Evolutionary conservation across 2,797 vertebrate species (phyloP).

Genomic region (Spea hammondii): DNA sequence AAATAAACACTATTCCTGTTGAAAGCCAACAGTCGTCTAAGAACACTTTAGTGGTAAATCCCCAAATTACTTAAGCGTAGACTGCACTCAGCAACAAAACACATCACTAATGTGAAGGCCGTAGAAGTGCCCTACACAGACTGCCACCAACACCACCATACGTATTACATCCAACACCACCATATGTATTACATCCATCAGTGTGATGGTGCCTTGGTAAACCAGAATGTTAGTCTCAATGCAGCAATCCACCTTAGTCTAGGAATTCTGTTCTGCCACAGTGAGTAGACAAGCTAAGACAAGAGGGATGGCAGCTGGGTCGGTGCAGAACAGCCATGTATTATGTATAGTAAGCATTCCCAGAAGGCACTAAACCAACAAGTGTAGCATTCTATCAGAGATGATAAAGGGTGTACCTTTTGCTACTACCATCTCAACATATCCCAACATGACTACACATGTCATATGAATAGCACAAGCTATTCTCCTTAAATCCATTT

Average conservation of each 20-base stretch:
- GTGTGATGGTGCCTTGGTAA: neutral
- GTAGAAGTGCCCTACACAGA: too few relatives aligned
- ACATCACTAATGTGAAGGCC: too few relatives aligned
- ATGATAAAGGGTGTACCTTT: constrained; percentile 23
- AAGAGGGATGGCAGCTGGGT: constrained; percentile 17
- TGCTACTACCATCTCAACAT: constrained; percentile 18
- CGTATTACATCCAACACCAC: too few relatives aligned
- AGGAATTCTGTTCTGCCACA: constrained; percentile 1
- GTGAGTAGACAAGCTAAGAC: constrained; percentile 27
- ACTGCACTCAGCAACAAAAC: too few relatives aligned
- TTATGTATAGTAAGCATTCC: constrained; percentile 38
- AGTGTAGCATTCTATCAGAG: constrained; percentile 22
- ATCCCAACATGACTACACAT: constrained; percentile 5
- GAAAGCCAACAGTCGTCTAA: too few relatives aligned
- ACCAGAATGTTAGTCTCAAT: constrained; percentile 33
- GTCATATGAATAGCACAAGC: neutral
- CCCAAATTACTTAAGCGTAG: too few relatives aligned
- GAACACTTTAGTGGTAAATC: too few relatives aligned
- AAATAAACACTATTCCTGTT: too few relatives aligned
- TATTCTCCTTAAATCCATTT: neutral
- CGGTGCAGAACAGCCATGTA: constrained; percentile 21
- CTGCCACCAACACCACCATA: too few relatives aligned
- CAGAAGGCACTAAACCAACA: constrained; percentile 31
- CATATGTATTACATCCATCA: too few relatives aligned
- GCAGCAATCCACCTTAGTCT: constrained; percentile 13